A percentile compares a stretch with the other conserved stretches of the same genome.
Conservation (phyloP, 1,140 invertebrate genomes). For the Aporrectodea caliginosa region DNA sequence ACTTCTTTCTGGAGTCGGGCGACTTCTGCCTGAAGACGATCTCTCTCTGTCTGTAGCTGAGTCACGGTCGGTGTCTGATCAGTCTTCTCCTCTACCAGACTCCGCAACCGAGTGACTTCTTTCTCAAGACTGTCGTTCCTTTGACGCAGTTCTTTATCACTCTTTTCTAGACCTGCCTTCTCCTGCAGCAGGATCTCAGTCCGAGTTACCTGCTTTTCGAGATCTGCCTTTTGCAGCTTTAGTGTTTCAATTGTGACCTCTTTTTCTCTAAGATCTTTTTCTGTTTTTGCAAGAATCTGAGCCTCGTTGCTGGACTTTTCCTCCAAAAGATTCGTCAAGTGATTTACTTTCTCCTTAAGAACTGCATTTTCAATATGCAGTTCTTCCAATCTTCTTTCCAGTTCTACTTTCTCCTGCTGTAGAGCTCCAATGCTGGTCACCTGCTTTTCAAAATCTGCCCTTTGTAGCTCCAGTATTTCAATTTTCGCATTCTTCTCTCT, state of each 20-base stretch:
- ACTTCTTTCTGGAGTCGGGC: constrained; percentile 21
- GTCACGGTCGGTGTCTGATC: neutral
- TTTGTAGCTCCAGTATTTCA: neutral
- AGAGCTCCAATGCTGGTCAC: neutral
- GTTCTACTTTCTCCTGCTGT: constrained; percentile 18
- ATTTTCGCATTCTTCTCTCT: no score
- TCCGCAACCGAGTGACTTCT: neutral
- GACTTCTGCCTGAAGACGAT: neutral
- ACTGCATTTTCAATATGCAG: neutral
- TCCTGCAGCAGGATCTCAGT: neutral
- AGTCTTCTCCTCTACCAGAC: neutral
- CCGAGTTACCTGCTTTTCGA: neutral
- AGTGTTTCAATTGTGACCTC: neutral
- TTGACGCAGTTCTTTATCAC: no score
- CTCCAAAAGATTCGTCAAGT: neutral
- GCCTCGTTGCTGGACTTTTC: neutral
- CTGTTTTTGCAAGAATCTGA: neutral
- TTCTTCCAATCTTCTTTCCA: constrained; percentile 24
- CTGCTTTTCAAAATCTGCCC: neutral
- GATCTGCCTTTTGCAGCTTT: neutral
- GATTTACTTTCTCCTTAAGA: neutral
- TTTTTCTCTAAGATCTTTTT: neutral
- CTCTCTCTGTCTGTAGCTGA: neutral
- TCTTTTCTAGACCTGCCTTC: no score
- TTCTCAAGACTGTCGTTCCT: no score